Base-by-base conservation (phyloP, 2,113 vertebrate genomes). In the Equus przewalskii region DNA sequence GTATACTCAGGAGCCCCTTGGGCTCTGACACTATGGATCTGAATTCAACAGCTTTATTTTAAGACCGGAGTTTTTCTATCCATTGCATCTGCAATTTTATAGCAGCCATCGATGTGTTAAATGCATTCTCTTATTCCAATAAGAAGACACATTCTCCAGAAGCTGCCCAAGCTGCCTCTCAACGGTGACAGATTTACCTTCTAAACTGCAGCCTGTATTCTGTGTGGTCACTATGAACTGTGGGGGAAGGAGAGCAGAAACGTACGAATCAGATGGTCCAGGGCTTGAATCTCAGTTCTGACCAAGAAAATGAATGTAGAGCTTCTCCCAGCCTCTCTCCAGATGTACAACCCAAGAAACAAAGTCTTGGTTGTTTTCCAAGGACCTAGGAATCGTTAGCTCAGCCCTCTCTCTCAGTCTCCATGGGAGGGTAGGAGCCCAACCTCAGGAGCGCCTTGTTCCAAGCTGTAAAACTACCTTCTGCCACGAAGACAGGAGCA, bases 31-130 rank as follows among this genome's bases (percentile, higher is more conserved):
- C 3, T 54, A 62, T 78, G 54, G 51, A 62, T 96, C 84, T 93
- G 80, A 95, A 87, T n/a, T 89, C 46, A 3, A 83, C 26, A 41
- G 60, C 80, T 73, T 54, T 81, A 95, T 97, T 85, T 96, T 91
- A 89, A 93, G 58, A 73, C 46, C 58, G 36, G 36, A 56, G 41
- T 64, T 97, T 90, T 75, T 91, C 91, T 72, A 19, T 75, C 70
- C 12, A 26, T 58, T 73, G 51, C 49, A 78, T 90, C 79, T 90
- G 80, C 72, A 90, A 89, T 67, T 94, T 93, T 72, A 89, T 8
- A 94, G 90, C 62, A 80, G 18, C 19, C 69, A 19, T 6, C 13
- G 9, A 76, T 21, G n/a, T 76, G 91, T 65, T 96, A 89, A 78
- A 86, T 70, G 41, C 49, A 78, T 84, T 93, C 76, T 84, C 72